A percentile compares a stretch with the other conserved stretches of the same genome.
Evolutionary conservation across 2,797 vertebrate genomes (phyloP).

Genomic region (Erethizon dorsatum): DNA sequence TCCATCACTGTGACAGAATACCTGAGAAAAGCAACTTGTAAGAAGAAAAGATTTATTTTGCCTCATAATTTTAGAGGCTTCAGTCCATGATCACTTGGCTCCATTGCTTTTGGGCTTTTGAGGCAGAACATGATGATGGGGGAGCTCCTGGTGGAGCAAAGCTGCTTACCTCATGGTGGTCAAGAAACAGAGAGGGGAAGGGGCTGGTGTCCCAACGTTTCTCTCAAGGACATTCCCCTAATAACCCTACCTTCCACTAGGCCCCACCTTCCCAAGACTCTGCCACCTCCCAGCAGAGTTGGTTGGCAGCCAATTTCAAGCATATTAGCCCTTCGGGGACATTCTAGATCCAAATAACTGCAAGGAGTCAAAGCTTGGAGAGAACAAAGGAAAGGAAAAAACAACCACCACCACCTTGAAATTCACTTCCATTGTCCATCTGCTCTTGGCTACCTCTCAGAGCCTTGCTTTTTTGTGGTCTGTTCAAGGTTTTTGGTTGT

Average conservation of each 20-base stretch:
- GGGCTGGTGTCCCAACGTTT: neutral
- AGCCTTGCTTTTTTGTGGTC: constrained; percentile 1
- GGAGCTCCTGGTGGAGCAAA: neutral
- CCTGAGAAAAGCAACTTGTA: neutral
- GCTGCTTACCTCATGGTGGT: neutral
- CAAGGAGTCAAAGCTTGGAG: neutral
- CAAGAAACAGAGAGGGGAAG: neutral
- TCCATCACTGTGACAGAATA: neutral
- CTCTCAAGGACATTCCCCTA: too few relatives aligned
- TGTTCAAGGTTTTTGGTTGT: neutral
- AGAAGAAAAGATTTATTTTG: neutral
- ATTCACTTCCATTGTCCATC: neutral
- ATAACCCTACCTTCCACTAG: neutral
- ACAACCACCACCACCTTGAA: neutral
- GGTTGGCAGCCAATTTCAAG: neutral
- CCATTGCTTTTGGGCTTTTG: neutral
- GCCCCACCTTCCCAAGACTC: neutral
- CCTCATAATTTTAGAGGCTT: neutral
- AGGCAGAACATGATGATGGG: neutral
- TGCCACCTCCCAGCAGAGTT: neutral
- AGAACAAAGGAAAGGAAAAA: neutral
- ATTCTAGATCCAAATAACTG: neutral
- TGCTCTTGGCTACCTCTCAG: neutral
- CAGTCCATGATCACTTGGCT: neutral
- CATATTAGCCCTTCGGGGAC: neutral